These are phyloP conservation scores for Sporophila hypoxantha DNA, from an alignment of 2,113 vertebrate species.

Conservation along the genomic window DNA sequence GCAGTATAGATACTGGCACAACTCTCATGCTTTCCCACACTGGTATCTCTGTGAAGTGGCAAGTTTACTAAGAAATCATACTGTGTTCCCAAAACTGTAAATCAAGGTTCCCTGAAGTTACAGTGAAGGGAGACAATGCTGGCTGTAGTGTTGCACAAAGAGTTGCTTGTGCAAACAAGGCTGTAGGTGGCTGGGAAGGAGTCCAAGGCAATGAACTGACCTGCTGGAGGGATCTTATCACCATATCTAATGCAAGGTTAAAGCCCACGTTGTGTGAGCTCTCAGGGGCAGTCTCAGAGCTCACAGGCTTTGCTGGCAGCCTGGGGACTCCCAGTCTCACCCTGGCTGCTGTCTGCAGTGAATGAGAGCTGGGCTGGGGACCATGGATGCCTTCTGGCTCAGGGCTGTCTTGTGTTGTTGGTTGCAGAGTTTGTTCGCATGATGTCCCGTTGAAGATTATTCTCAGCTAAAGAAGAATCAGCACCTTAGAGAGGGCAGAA, in stretches of 20 bases:
- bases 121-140: neutral
- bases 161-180: neutral
- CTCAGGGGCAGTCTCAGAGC: rapidly evolving
- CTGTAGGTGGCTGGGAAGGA: neutral
- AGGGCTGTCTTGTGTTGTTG: neutral
- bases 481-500: constrained; percentile 56
- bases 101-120: neutral
- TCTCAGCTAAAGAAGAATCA: constrained; percentile 40
- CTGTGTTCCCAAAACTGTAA: neutral
- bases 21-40: neutral
- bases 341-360: neutral
- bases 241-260: neutral
- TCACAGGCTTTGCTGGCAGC: neutral
- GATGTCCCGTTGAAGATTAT: constrained; percentile 89
- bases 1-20: neutral
- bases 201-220: neutral
- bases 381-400: neutral
- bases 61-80: neutral
- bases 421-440: constrained; percentile 90
- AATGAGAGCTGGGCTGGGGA: neutral
- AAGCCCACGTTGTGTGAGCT: neutral
- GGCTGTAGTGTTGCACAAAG: neutral
- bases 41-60: neutral
- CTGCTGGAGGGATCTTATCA: neutral
- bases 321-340: neutral